phyloP scores from a whole-genome alignment of 2,888 invertebrate genomes.

The Amiota mariae region DNA sequence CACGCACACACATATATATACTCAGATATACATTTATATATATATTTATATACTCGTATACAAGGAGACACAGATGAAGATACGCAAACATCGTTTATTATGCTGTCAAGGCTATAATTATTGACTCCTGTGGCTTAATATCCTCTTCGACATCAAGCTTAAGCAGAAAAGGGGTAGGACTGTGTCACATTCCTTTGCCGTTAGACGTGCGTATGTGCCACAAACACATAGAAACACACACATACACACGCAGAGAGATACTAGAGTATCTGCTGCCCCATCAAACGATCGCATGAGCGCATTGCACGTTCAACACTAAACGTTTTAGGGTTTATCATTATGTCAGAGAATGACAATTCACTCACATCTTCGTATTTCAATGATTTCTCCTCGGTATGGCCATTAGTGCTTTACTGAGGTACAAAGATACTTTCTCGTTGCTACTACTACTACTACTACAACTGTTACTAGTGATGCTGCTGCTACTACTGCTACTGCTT shows the following conservation, averaged over 20 bases:
- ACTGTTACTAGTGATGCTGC: too few species aligned
- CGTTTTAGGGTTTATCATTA: constrained; percentile 31
- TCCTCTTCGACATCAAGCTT: constrained; percentile 15
- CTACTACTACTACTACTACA: neutral
- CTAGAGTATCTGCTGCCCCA: neutral
- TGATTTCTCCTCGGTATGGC: neutral
- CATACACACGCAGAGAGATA: neutral
- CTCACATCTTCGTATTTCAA: constrained; percentile 1
- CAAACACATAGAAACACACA: constrained; percentile 8
- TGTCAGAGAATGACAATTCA: constrained; percentile 30
- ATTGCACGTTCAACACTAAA: constrained; percentile 24
- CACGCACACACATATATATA: constrained; percentile 26
- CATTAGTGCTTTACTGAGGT: neutral
- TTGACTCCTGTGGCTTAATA: constrained; percentile 36
- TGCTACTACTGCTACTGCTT: constrained; percentile 13
- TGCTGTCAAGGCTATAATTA: constrained; percentile 34
- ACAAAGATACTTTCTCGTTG: neutral
- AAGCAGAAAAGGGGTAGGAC: neutral
- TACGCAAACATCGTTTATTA: constrained; percentile 12
- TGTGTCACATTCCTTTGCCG: too few species aligned
- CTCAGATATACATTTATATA: constrained; percentile 20
- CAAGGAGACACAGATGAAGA: constrained; percentile 10
- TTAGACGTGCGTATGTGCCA: too few species aligned
- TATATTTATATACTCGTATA: constrained; percentile 13
- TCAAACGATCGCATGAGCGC: neutral